Evolutionary conservation across 2,113 vertebrate genomes (phyloP).

Genomic region (Nyctibius bracteatus): DNA sequence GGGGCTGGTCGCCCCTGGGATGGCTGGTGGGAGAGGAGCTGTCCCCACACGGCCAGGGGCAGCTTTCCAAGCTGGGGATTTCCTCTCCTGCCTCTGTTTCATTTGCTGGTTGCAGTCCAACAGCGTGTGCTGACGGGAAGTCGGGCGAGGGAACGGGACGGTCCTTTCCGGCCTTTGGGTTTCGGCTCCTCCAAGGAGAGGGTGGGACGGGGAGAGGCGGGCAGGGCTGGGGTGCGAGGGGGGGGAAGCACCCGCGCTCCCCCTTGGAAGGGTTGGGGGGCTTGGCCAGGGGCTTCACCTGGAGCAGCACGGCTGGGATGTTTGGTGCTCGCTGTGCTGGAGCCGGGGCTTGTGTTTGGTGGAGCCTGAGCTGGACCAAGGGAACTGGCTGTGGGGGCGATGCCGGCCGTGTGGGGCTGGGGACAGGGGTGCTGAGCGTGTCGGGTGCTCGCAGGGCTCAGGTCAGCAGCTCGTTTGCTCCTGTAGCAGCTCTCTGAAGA

Average conservation of each 20-base stretch:
- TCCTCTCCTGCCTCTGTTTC: neutral
- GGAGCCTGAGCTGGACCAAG: neutral
- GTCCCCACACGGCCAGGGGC: neutral
- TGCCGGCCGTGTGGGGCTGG: rapidly evolving
- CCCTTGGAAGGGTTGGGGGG: neutral
- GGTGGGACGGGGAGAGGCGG: neutral
- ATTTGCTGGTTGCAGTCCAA: constrained; percentile 17
- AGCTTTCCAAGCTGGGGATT: neutral
- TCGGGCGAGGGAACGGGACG: constrained; percentile 11
- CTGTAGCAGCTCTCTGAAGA: neutral
- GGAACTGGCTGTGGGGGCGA: rapidly evolving
- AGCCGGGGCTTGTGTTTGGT: rapidly evolving
- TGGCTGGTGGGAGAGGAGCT: rapidly evolving
- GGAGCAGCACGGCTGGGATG: rapidly evolving
- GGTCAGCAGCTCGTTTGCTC: neutral
- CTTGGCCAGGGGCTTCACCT: neutral
- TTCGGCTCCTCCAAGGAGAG: constrained; percentile 26
- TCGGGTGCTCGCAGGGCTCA: neutral
- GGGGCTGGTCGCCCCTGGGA: neutral
- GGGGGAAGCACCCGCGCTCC: rapidly evolving
- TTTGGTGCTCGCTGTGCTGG: rapidly evolving
- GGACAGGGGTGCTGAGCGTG: rapidly evolving
- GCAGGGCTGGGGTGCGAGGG: neutral
- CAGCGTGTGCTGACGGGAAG: constrained; percentile 29
- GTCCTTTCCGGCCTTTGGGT: constrained; percentile 46